Evolutionary conservation across 2,888 invertebrate genomes (phyloP).

Genomic region (Neoitamus cyanurus): DNA sequence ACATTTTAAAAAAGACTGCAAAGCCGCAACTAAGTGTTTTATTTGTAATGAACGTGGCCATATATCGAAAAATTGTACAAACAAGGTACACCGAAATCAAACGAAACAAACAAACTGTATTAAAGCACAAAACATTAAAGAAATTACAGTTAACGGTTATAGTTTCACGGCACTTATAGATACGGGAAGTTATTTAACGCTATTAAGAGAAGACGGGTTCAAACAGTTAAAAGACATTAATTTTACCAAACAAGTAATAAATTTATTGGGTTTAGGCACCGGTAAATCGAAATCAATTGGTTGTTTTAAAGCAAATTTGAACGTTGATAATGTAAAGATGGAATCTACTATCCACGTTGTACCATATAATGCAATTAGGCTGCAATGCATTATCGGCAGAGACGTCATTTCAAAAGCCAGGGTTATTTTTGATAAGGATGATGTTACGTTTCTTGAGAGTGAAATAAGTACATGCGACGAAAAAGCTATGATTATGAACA

Average conservation of each 20-base stretch:
- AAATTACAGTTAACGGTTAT: not conserved
- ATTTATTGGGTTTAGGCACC: not conserved
- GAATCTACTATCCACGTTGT: not conserved
- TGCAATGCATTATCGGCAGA: too few species aligned
- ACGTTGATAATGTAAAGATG: not conserved
- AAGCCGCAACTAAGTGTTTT: not conserved
- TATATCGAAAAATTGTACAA: slow-evolving; percentile 6
- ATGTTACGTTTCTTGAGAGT: not conserved
- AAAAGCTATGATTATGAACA: not conserved
- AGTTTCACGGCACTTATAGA: too few species aligned
- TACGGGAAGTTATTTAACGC: not conserved
- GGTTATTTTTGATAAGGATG: not conserved
- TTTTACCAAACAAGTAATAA: not conserved
- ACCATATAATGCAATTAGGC: not conserved
- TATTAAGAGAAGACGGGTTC: not conserved
- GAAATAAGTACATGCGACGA: too few species aligned
- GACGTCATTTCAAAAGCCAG: too few species aligned
- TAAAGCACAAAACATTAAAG: not conserved
- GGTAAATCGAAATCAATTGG: too few species aligned
- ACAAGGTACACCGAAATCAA: too few species aligned
- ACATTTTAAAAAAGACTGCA: not conserved
- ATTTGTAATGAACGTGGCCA: slow-evolving; percentile 10
- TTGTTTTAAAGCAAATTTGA: too few species aligned
- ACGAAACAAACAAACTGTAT: not conserved
- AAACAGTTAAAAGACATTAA: not conserved